Evolutionary conservation across 2,888 invertebrate species (phyloP).

Genomic region (Melanophora roralis): DNA sequence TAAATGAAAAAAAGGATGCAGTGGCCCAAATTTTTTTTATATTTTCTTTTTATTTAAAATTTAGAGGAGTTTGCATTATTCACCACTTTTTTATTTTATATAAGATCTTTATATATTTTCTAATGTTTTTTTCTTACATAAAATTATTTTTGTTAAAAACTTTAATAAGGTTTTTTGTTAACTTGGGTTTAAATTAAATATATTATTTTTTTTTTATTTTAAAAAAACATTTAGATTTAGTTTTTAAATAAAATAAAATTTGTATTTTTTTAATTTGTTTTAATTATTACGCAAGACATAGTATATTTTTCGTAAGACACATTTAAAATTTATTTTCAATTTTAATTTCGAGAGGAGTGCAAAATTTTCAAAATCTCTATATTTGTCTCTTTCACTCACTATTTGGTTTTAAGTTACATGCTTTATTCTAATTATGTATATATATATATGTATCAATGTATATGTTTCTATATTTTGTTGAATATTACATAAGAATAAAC

Average conservation of each 20-base stretch:
- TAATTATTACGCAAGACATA: conserved; percentile 18
- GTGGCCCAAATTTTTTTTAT: too few relatives aligned
- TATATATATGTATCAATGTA: background rate
- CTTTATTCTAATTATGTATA: background rate
- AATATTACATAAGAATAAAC: too few relatives aligned
- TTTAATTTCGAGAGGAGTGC: background rate
- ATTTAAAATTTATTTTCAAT: background rate
- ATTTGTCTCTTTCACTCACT: conserved; percentile 39
- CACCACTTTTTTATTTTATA: too few relatives aligned
- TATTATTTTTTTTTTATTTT: background rate
- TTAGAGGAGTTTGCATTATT: too few relatives aligned
- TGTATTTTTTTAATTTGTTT: background rate
- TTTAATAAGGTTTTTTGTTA: too few relatives aligned
- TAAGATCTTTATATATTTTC: too few relatives aligned
- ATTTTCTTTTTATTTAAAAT: too few relatives aligned
- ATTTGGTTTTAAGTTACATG: conserved; percentile 23
- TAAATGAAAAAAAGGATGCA: too few relatives aligned
- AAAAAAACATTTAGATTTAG: background rate
- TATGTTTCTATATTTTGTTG: too few relatives aligned
- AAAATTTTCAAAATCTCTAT: background rate
- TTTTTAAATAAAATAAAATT: background rate
- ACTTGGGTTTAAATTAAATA: too few relatives aligned
- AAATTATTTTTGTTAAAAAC: too few relatives aligned
- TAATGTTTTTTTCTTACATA: too few relatives aligned
- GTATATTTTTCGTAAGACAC: background rate